phyloP scores from a whole-genome alignment of 2,888 invertebrate species.

The Mesoligia furuncula region DNA sequence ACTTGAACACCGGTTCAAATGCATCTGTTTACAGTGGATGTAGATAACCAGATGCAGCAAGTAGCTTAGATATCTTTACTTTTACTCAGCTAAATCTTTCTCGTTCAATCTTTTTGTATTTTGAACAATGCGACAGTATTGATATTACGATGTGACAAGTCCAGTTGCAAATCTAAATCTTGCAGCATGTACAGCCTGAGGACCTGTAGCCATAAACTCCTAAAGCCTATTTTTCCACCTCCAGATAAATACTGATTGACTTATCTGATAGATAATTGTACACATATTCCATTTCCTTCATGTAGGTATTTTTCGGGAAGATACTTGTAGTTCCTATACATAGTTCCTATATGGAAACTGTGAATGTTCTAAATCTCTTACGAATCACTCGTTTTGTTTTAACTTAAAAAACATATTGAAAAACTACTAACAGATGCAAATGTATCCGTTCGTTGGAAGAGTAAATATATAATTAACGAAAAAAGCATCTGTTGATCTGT shows the following conservation, averaged over 20 bases:
- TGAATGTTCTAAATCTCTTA: background rate
- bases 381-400: background rate
- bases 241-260: background rate
- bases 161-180: background rate
- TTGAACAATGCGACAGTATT: background rate
- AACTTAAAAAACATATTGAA: background rate
- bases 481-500: conserved; percentile 67
- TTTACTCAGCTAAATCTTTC: background rate
- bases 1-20: conserved; percentile 11
- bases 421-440: conserved; percentile 34
- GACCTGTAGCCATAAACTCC: too few species aligned
- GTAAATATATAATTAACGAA: conserved; percentile 54
- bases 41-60: background rate
- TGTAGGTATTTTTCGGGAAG: background rate
- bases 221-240: background rate
- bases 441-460: conserved; percentile 45
- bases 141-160: background rate
- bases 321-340: background rate
- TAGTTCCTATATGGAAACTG: background rate
- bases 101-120: background rate
- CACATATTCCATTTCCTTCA: background rate
- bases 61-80: background rate
- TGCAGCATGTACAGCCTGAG: background rate
- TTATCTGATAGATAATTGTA: background rate
- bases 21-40: conserved; percentile 20